Conservation (phyloP, 2,888 invertebrate species). For the Argynnis bischoffii region DNA sequence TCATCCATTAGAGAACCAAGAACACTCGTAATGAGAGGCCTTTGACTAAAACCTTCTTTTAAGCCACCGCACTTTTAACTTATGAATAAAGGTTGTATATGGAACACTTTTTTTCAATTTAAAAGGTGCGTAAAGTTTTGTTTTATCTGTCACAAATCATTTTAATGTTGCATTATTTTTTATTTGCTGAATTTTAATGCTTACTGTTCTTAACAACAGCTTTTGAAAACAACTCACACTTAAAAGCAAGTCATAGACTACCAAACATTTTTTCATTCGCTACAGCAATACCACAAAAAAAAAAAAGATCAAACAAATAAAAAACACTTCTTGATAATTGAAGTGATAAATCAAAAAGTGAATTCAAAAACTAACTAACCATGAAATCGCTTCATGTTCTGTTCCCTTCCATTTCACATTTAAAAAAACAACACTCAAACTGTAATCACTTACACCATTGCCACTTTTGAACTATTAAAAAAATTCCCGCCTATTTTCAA, state of each 20-base stretch:
- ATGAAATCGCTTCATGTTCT: constrained; percentile 77
- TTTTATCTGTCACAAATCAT: constrained; percentile 27
- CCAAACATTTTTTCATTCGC: not conserved
- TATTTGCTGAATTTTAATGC: not conserved
- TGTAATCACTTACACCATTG: constrained; percentile 66
- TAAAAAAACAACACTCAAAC: constrained; percentile 59
- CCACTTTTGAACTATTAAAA: constrained; percentile 53
- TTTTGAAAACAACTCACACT: constrained; percentile 9
- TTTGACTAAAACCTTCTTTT: constrained; percentile 29
- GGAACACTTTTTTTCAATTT: constrained; percentile 6
- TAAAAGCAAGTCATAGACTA: not conserved
- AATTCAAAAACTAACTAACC: constrained; percentile 64
- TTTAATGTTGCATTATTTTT: constrained; percentile 7
- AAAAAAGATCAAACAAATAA: not conserved
- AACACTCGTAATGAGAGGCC: constrained; percentile 28
- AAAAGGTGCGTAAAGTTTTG: constrained; percentile 21
- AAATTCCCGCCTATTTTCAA: constrained; percentile 47
- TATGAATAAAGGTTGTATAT: constrained; percentile 22
- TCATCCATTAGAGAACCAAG: constrained; percentile 27
- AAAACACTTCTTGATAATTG: constrained; percentile 11
- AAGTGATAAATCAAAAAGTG: constrained; percentile 14
- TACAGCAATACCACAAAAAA: not conserved
- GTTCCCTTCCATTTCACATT: constrained; percentile 71
- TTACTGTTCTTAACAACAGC: not conserved
- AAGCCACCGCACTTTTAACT: constrained; percentile 24